phyloP scores from a whole-genome alignment of 2,888 invertebrate genomes.

The Hipparchia semele region DNA sequence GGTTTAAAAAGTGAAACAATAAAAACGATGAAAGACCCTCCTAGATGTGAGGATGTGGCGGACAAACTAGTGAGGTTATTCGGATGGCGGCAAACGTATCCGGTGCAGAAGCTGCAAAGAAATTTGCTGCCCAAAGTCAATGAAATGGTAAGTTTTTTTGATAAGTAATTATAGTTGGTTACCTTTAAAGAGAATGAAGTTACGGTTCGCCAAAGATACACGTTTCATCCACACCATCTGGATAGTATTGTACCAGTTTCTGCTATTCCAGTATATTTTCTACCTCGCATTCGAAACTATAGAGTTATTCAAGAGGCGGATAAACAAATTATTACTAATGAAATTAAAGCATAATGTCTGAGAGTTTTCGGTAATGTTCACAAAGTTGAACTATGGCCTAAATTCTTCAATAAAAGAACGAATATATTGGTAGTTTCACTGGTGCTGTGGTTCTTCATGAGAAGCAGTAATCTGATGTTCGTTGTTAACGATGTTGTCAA shows the following conservation, averaged over 20 bases:
- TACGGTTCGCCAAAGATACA: not conserved
- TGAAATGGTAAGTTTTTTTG: constrained; percentile 60
- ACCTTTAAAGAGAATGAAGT: not conserved
- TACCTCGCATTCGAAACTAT: not conserved
- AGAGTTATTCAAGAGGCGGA: not conserved
- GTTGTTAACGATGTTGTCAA: too few species aligned
- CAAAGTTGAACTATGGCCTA: not conserved
- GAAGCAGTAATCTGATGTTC: too few species aligned
- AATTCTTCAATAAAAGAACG: too few species aligned
- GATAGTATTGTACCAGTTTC: not conserved
- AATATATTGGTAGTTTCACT: too few species aligned
- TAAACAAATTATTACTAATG: too few species aligned
- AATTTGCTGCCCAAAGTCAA: constrained; percentile 75
- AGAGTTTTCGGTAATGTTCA: too few species aligned
- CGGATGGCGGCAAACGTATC: constrained; percentile 91
- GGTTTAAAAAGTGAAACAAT: constrained; percentile 18
- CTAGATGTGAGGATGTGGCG: constrained; percentile 89
- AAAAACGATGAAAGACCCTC: constrained; percentile 83
- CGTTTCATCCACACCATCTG: not conserved
- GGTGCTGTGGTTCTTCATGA: too few species aligned
- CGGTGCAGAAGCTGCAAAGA: constrained; percentile 90
- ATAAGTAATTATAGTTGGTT: not conserved
- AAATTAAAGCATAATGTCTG: not conserved
- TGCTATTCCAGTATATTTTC: not conserved
- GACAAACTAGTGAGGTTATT: constrained; percentile 90